Evolutionary conservation across 2,888 invertebrate species (phyloP).

Genomic region (Aquatica leii): DNA sequence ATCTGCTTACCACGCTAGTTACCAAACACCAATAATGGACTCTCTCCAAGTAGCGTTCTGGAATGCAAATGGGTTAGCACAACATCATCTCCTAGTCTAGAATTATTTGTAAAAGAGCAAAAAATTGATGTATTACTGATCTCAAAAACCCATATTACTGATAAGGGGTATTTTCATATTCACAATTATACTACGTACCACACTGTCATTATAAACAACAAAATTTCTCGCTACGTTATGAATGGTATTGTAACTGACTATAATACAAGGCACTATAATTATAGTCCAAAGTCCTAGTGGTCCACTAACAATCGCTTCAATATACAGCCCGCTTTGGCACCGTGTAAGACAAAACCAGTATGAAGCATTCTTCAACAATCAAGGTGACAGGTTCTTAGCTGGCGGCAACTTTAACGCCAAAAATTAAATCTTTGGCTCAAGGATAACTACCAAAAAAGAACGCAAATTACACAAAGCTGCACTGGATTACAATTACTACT

Average conservation of each 20-base stretch:
- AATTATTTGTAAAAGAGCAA: conserved; percentile 26
- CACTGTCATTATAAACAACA: conserved; percentile 32
- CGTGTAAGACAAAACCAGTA: not conserved
- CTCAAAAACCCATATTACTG: conserved; percentile 35
- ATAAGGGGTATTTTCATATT: conserved; percentile 24
- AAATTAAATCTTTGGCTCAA: not conserved
- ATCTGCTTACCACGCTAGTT: conserved; percentile 11
- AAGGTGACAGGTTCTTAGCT: not conserved
- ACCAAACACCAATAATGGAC: too few relatives aligned
- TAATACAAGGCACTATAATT: conserved; percentile 21
- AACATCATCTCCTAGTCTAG: conserved; percentile 13
- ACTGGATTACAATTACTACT: conserved; percentile 14
- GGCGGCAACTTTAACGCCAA: conserved; percentile 5
- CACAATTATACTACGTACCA: conserved; percentile 24
- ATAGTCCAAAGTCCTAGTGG: conserved; percentile 17
- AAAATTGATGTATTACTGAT: conserved; percentile 34
- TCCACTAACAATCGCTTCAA: too few relatives aligned
- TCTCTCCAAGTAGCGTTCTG: conserved; percentile 10
- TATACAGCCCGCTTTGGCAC: conserved; percentile 1
- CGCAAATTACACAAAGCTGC: not conserved
- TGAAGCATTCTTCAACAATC: not conserved
- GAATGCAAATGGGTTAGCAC: conserved; percentile 14
- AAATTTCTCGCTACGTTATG: conserved; percentile 23
- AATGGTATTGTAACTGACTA: conserved; percentile 22
- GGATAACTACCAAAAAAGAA: not conserved